Evolutionary conservation across 2,113 vertebrate genomes (phyloP), one percentile per base, ranked within the genome.

Genomic region (Kryptolebias marmoratus): DNA sequence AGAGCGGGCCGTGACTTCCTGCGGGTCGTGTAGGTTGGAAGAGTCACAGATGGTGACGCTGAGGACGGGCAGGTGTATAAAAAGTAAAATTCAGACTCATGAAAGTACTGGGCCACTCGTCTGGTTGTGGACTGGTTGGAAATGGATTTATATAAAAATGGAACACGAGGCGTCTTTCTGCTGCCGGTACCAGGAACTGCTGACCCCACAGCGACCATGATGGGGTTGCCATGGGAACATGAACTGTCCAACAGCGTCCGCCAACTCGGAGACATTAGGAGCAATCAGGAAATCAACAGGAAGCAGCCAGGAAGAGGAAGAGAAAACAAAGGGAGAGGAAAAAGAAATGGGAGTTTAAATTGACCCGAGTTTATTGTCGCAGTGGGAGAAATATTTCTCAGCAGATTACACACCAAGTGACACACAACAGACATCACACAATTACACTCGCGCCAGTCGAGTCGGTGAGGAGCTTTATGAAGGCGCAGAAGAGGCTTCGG

Each of bases 351-450:
- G 59, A 71, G 44, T 55, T 62, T 47, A 63, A 61, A 63, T 72
- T 27, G 42, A 48, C 49, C 16, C 0, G 39, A 55, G 59, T 63
- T 71, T 63, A 63, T 71, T 45, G 39, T 63, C 59, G 58, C 69
- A 7, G 59, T 13, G 39, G 59, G 69, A 55, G 60, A 22, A 22
- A 22, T 22, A 22, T 22, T 42, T 42, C 39, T 42, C 39, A 42
- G 39, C 10, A 42, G 10, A 42, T 42, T 42, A 6, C 70, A 63
- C 55, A 60, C 70, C 70, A 36, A 72, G 60, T 72, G 60, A 64
- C 70, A 72, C 70, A 36, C 63, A 72, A 6, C 70, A 56, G 63
- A 48, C 50, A 64, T 72, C 59, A 72, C 28, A 48, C 59, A 47
- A 48, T 72, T 62, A 64, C 70, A 64, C 55, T 27, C 28, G 50